These are phyloP conservation scores for Macaria notata DNA, from an alignment of 2,888 invertebrate genomes.

Conservation along the genomic window DNA sequence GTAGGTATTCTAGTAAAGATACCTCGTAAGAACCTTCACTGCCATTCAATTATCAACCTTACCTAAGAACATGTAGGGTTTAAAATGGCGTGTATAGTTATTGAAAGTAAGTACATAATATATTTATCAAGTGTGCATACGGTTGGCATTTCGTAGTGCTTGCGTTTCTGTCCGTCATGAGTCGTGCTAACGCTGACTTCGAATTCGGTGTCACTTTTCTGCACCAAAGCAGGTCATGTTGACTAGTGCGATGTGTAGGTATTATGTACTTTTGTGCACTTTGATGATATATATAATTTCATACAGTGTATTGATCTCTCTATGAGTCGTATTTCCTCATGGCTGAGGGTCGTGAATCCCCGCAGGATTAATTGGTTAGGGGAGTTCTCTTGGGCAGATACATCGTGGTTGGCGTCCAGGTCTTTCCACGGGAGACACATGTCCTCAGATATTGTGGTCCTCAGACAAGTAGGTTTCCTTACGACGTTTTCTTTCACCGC, in stretches of 20 bases:
- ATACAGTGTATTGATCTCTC: no score
- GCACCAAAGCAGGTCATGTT: constrained; percentile 35
- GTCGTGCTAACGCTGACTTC: constrained; percentile 47
- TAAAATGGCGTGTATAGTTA: neutral
- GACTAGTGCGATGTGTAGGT: neutral
- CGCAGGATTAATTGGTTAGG: no score
- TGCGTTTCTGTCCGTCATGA: constrained; percentile 43
- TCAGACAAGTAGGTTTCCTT: no score
- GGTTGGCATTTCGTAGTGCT: constrained; percentile 50
- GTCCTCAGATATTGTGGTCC: no score
- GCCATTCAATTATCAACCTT: neutral
- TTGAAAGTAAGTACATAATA: constrained; percentile 15
- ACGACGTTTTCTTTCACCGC: no score
- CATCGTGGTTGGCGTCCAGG: no score
- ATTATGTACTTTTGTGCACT: neutral
- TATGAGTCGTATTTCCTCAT: no score
- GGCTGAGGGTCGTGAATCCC: no score
- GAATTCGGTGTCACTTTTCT: constrained; percentile 60
- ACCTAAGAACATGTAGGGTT: neutral
- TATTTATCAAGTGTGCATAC: constrained; percentile 28
- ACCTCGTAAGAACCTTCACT: neutral
- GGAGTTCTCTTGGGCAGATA: no score
- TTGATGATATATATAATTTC: no score
- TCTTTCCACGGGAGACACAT: no score
- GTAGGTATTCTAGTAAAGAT: constrained; percentile 17